Base-by-base conservation (phyloP, 2,797 vertebrate genomes). In the Sebastes variabilis region DNA sequence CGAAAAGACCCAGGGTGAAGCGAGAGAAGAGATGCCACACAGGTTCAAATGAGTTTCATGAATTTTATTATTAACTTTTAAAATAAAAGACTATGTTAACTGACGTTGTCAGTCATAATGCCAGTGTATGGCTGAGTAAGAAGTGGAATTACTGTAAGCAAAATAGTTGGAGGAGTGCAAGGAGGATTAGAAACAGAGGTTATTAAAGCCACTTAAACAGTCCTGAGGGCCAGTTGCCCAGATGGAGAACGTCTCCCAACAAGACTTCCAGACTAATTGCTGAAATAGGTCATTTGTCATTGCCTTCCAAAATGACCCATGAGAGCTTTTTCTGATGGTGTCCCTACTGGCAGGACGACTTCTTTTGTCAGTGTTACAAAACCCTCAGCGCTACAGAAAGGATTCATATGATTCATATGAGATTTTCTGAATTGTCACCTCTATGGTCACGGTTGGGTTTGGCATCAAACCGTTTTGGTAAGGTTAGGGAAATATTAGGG, bases 201-300 rank as follows among this genome's bases (percentile, higher is more conserved):
- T 59, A 30, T 68, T 70, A 74, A 78, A 75, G 54, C 38, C 76
- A 81, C 77, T 83, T 69, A 38, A 72, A 54, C n/a, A 78, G 42
- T 78, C 72, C 75, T 54, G 22, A 29, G 27, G 80, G 77, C 77
- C 72, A 59, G 42, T 52, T 75, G 72, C n/a, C 73, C 64, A 73
- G 82, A 87, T 85, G 82, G 77, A 87, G 62, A 79, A 66, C 6
- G 2, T 80, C 55, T 70, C 46, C n/a, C 16, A 74, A 66, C 38
- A 74, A 80, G 24, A 73, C 65, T 55, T 55, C 55, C 68, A 77
- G 49, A 77, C 25, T 66, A 34, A 81, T 58, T 75, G 34, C 34
- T 74, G 42, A 83, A 79, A 77, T 75, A 72, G 79, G 36, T 76
- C 60, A 71, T 69, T 79, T 80, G 55, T 73, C 61, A 67, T 58